Evolutionary conservation across 2,113 vertebrate genomes (phyloP), one percentile per base, ranked within the genome.

Genomic region (Sander lucioperca): DNA sequence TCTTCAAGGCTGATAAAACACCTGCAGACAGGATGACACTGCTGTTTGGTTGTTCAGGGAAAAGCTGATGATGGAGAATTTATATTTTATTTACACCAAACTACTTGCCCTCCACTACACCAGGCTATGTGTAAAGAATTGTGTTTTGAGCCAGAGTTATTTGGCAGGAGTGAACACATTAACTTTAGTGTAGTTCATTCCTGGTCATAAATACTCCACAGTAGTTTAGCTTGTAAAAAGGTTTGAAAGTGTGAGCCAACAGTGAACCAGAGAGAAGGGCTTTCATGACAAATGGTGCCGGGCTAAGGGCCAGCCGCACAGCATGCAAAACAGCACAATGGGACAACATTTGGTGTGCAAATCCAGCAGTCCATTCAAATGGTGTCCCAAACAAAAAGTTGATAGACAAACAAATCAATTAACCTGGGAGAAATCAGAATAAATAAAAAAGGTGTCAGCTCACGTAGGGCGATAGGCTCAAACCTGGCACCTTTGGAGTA

Each of bases 301-400:
- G 88, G 86, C 87, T 83, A 57, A 80, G 89, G 67, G 39, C 77
- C 85, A 67, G 91, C 85, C 79, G 58, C 85, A 85, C 77, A 25
- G 73, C 94, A 95, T 94, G 94, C 94, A 95, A 96, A 95, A 90
- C 91, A 94, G 62, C 19, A 62, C 89, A 89, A 93, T 91, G 89
- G 90, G 68, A 86, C 86, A 93, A 86, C 92, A 95, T 95, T 94
- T 95, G 95, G 89, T 94, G 94, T 95, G 94, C 94, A 95, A 95
- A 95, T 95, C 90, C 86, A 86, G 83, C 87, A 90, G 79, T 83
- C 83, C 90, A 95, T 93, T 94, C 92, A 94, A 92, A 94, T 94
- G 80, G 64, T 15, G 56, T 70, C 77, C 45, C 72, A 65, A 86
- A 91, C 77, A 78, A 87, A 90, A 92, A 89, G 82, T 78, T 84